Base-by-base conservation (phyloP, 1,140 invertebrate species). In the Delia radicum region DNA sequence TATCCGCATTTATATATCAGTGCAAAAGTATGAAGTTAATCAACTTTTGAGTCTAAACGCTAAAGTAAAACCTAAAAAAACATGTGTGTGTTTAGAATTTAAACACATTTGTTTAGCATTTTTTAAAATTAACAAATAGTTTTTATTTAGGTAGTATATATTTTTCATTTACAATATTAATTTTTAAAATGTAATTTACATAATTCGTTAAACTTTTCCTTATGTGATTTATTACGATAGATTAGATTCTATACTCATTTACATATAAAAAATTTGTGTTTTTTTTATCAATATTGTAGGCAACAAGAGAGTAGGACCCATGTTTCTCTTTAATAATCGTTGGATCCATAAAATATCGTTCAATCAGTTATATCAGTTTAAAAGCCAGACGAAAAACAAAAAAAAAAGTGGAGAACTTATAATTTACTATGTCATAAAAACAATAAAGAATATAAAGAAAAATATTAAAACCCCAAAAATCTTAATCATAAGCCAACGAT, bases 401-500 rank as follows among this genome's bases (percentile, higher is more conserved):
- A 33, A 42, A 42, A 2, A 63, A 13, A 26, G 8, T 13, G 61
- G n/a, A n/a, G n/a, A n/a, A n/a, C n/a, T n/a, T 15, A 21, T n/a
- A 67, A 18, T 37, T 73, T 67, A 85, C 85, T 91, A 96, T 81
- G 94, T 92, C 88, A 96, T 88, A 88, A 99, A 98, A 80, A 99
- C 92, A 85, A 99, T 93, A 90, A 99, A 99, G 86, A 99, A 96
- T 86, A 99, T 94, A 87, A 99, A 99, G 90, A 99, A 99, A 84
- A 99, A 94, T 89, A 99, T 98, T 28, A 99, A 89, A 72, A 99
- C 95, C 74, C 93, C 98, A 89, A 99, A 99, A 77, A 99, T 94
- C 91, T 99, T 99, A 80, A 99, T 95, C 96, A 99, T 99, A 12
- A 99, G 89, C 95, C 97, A 99, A 80, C 98, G 91, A 89, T 99